These are phyloP conservation scores for Pseudomyrmex dendroicus DNA, from an alignment of 1,140 invertebrate species.

Conservation along the genomic window DNA sequence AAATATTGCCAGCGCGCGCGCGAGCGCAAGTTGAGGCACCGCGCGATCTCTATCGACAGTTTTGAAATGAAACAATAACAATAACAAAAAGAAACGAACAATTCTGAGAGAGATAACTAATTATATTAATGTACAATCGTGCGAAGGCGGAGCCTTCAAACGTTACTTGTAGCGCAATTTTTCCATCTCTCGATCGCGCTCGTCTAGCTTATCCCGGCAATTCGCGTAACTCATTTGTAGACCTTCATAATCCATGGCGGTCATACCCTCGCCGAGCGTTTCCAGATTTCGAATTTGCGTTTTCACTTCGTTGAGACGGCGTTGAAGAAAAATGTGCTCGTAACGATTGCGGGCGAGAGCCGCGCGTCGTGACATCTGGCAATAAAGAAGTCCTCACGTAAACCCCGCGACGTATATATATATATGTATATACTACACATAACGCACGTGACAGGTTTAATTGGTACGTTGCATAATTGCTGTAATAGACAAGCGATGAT, in stretches of 20 bases:
- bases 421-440: too few species aligned
- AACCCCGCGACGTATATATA: neutral
- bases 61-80: neutral
- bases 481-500: conserved; percentile 48
- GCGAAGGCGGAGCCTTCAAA: neutral
- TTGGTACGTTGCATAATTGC: conserved; percentile 35
- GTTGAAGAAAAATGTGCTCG: conserved; percentile 52
- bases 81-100: neutral
- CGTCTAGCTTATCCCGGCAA: conserved; percentile 69
- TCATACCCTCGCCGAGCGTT: conserved; percentile 72
- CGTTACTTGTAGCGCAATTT: conserved; percentile 69
- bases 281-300: conserved; percentile 53
- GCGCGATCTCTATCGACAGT: conserved; percentile 23
- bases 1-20: conserved; percentile 17
- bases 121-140: neutral
- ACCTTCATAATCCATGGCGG: conserved; percentile 70
- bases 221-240: conserved; percentile 51
- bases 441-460: conserved; percentile 6
- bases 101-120: neutral
- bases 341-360: conserved; percentile 55
- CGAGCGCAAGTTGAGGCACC: neutral
- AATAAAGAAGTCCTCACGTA: conserved; percentile 15
- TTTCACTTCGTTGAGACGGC: conserved; percentile 58
- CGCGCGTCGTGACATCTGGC: conserved; percentile 59
- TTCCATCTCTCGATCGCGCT: conserved; percentile 70